phyloP scores from a whole-genome alignment of 2,888 invertebrate genomes.

The Epirrhoe alternata region DNA sequence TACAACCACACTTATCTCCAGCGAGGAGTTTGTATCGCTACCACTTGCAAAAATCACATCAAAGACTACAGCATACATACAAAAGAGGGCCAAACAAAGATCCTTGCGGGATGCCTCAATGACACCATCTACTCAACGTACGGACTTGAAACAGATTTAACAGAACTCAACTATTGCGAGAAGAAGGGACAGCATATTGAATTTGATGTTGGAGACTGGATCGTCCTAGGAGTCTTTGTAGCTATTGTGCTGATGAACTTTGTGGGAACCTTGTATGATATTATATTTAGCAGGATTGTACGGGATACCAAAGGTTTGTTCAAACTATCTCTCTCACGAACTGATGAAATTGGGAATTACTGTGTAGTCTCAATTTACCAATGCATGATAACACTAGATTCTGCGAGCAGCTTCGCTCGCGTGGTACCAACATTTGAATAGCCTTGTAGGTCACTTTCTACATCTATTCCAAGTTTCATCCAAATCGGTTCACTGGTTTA shows the following conservation, averaged over 20 bases:
- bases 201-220: constrained; percentile 39
- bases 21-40: constrained; percentile 49
- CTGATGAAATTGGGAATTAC: no score
- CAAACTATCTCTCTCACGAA: no score
- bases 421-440: no score
- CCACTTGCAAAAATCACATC: constrained; percentile 42
- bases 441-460: no score
- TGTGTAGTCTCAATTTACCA: no score
- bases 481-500: no score
- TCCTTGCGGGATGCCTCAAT: constrained; percentile 51
- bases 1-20: constrained; percentile 52
- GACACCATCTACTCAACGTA: constrained; percentile 43
- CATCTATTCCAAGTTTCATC: no score
- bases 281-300: constrained; percentile 25
- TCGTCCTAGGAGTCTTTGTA: constrained; percentile 33
- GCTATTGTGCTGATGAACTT: constrained; percentile 33
- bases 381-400: no score
- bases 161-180: constrained; percentile 43
- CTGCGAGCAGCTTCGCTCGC: no score
- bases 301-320: constrained; percentile 46
- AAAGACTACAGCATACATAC: constrained; percentile 31
- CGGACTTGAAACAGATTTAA: constrained; percentile 43
- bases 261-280: constrained; percentile 39
- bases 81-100: constrained; percentile 34
- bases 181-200: constrained; percentile 27